Conservation (phyloP, 2,888 invertebrate species). For the Adineta ricciae region DNA sequence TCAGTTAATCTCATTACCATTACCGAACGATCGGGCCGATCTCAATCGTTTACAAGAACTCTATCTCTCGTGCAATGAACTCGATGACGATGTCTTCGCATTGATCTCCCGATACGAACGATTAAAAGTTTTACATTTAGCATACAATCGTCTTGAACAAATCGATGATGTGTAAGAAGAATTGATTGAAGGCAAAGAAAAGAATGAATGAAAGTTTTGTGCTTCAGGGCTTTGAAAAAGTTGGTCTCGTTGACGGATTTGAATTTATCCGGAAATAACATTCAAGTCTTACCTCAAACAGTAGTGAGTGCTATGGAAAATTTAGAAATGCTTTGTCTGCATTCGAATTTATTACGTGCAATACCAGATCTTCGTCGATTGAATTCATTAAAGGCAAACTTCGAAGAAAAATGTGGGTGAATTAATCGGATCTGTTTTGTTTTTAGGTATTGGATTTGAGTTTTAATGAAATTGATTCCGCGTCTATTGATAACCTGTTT, state of each 20-base stretch:
- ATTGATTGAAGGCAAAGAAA: no score
- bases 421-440: not conserved
- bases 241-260: conserved; percentile 47
- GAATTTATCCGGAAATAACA: conserved; percentile 50
- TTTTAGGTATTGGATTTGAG: conserved; percentile 51
- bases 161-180: conserved; percentile 47
- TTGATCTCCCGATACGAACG: conserved; percentile 45
- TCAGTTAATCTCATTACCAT: conserved; percentile 42
- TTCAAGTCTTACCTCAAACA: conserved; percentile 44
- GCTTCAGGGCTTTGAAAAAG: conserved; percentile 43
- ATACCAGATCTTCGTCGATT: conserved; percentile 49
- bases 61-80: conserved; percentile 47
- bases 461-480: conserved; percentile 48
- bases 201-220: no score
- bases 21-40: conserved; percentile 42
- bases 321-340: conserved; percentile 48
- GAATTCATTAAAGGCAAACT: conserved; percentile 46
- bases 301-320: conserved; percentile 44
- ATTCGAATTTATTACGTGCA: conserved; percentile 48
- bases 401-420: not conserved
- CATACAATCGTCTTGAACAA: conserved; percentile 48
- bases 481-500: conserved; percentile 43
- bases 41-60: conserved; percentile 49
- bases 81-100: conserved; percentile 45
- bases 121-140: conserved; percentile 49